Percentiles rank a stretch among this genome's conserved stretches.
These are phyloP conservation scores for Cottoperca gobio DNA, from an alignment of 2,797 vertebrate species.

Conservation along the genomic window DNA sequence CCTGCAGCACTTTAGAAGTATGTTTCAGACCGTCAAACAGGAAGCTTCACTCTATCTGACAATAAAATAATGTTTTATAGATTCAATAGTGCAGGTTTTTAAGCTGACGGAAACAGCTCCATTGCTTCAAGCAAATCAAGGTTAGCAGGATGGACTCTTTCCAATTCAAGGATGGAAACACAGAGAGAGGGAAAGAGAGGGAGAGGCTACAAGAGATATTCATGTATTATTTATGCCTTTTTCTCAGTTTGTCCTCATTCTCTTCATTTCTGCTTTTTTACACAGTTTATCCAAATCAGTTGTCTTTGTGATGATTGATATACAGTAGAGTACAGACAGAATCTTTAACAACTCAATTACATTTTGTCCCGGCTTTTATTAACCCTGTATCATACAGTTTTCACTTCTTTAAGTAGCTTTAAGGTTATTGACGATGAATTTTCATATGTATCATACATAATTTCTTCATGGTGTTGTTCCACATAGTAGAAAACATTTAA, in stretches of 20 bases:
- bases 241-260: not conserved
- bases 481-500: not conserved
- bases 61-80: not conserved
- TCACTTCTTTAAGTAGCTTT: not conserved
- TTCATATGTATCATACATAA: not conserved
- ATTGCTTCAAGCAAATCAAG: not conserved
- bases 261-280: too few relatives aligned
- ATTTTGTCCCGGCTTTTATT: too few relatives aligned
- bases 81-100: slow-evolving; percentile 6
- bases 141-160: slow-evolving; percentile 14
- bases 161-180: slow-evolving; percentile 21
- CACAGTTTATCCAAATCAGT: not conserved
- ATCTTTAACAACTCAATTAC: not conserved
- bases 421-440: not conserved
- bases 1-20: not conserved
- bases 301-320: not conserved
- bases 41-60: slow-evolving; percentile 1
- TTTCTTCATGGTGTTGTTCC: not conserved
- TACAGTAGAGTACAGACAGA: not conserved
- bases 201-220: too few relatives aligned
- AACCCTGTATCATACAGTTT: not conserved
- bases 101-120: slow-evolving; percentile 1
- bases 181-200: not conserved
- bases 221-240: too few relatives aligned
- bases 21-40: slow-evolving; percentile 1